A percentile compares a stretch with the other conserved stretches of the same genome.
Conservation (phyloP, 1,140 invertebrate genomes). For the Polypedilum vanderplanki region DNA sequence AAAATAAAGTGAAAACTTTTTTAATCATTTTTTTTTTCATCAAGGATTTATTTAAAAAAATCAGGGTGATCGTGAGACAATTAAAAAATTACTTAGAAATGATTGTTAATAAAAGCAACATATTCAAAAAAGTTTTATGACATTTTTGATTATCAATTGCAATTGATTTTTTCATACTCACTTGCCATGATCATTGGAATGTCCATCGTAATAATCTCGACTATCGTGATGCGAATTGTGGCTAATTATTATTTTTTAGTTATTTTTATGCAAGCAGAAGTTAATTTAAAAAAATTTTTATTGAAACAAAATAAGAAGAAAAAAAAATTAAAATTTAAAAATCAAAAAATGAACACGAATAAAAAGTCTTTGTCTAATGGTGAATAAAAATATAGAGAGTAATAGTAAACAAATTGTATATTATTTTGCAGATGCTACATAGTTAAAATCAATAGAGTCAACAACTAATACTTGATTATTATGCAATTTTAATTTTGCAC, state of each 20-base stretch:
- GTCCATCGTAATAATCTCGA: conserved; percentile 31
- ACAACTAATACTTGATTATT: too few species aligned
- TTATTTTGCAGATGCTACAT: conserved; percentile 8
- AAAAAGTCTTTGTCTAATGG: not conserved
- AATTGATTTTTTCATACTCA: conserved; percentile 29
- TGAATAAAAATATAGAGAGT: not conserved
- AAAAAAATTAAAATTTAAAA: conserved; percentile 10
- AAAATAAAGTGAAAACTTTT: conserved; percentile 35
- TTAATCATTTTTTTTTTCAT: not conserved
- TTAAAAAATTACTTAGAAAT: conserved; percentile 14
- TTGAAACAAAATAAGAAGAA: not conserved
- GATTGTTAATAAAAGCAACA: conserved; percentile 2
- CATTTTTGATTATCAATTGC: not conserved
- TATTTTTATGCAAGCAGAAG: conserved; percentile 24
- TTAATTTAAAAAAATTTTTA: conserved; percentile 21
- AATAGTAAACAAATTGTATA: not conserved
- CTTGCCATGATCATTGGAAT: conserved; percentile 31
- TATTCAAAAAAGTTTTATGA: not conserved
- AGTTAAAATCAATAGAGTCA: not conserved
- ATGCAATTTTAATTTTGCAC: too few species aligned
- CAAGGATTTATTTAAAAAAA: not conserved
- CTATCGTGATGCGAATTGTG: conserved; percentile 31
- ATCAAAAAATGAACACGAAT: conserved; percentile 30
- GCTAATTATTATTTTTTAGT: conserved; percentile 29
- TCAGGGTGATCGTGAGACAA: not conserved